Evolutionary conservation across 2,888 invertebrate species (phyloP), one percentile per base, ranked within the genome.

Genomic region (Disparrhopalites patrizii): DNA sequence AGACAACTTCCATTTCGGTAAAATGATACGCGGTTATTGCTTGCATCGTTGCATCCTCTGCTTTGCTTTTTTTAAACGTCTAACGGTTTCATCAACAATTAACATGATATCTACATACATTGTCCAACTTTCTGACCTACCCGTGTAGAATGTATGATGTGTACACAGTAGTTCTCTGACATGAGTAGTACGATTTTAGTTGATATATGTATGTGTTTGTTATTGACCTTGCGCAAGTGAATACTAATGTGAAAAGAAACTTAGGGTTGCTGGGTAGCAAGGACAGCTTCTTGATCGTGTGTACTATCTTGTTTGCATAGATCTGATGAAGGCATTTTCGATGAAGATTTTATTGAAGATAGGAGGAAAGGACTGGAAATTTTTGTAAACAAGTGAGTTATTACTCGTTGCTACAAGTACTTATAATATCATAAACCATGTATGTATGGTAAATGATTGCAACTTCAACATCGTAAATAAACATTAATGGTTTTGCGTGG

Each of bases 261-360:
- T n/a, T n/a, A n/a, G n/a, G n/a, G n/a, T n/a, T n/a, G n/a, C n/a
- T n/a, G n/a, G n/a, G n/a, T n/a, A n/a, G n/a, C n/a, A n/a, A n/a
- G n/a, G n/a, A n/a, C n/a, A n/a, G n/a, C n/a, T n/a, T n/a, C n/a
- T n/a, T n/a, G n/a, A n/a, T n/a, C n/a, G n/a, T n/a, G n/a, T n/a
- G n/a, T n/a, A n/a, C 52, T 25, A 27, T 68, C 56, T 30, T 56
- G 3, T 20, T 2, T 58, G 28, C 51, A 15, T 23, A 75, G 99
- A 73, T 90, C 93, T 15, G 99, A 99, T 79, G 99, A 99, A 82
- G 99, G 99, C 62, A 94, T 99, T 77, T 99, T 95, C 81, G 99
- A 99, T 80, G 98, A 99, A 78, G 96, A 94, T 78, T 99, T 99
- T 80, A 98, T 99, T 78, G 99, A 99, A 81, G 97, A 98, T 76